Conservation (phyloP, 2,797 vertebrate species). For the Hoplostethus mediterraneus region DNA sequence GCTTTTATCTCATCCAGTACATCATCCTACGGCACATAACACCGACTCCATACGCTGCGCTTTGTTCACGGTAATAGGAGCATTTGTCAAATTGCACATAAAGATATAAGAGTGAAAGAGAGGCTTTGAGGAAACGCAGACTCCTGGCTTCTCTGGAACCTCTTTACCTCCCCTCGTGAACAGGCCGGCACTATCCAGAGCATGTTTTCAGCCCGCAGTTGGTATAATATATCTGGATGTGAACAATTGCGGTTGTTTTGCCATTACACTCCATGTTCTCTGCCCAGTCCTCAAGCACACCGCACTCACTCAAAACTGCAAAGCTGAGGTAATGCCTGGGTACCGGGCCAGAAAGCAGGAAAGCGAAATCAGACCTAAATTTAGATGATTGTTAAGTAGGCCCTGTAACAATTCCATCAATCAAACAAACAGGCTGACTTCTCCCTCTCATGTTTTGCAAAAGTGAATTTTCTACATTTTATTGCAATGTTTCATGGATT, state of each 20-base stretch:
- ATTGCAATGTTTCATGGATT: constrained; percentile 60
- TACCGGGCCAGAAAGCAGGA: constrained; percentile 76
- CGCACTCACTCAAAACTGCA: constrained; percentile 72
- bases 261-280: constrained; percentile 64
- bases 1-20: constrained; percentile 29
- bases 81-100: constrained; percentile 71
- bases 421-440: constrained; percentile 64
- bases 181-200: constrained; percentile 47
- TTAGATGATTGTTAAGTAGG: constrained; percentile 82
- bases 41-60: constrained; percentile 25
- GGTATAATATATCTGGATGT: constrained; percentile 64
- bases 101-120: constrained; percentile 50
- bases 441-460: constrained; percentile 67
- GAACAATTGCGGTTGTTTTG: constrained; percentile 73
- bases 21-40: constrained; percentile 47
- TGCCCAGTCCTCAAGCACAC: constrained; percentile 65
- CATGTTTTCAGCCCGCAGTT: constrained; percentile 72
- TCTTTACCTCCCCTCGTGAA: constrained; percentile 57
- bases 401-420: constrained; percentile 81
- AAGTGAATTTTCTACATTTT: constrained; percentile 72
- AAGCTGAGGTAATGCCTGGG: constrained; percentile 84
- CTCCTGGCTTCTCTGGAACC: constrained; percentile 48
- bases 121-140: constrained; percentile 74
- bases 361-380: constrained; percentile 81
- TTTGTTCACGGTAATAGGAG: constrained; percentile 53